Base-by-base conservation (phyloP, 2,113 vertebrate species). In the Diphyllodes magnificus region DNA sequence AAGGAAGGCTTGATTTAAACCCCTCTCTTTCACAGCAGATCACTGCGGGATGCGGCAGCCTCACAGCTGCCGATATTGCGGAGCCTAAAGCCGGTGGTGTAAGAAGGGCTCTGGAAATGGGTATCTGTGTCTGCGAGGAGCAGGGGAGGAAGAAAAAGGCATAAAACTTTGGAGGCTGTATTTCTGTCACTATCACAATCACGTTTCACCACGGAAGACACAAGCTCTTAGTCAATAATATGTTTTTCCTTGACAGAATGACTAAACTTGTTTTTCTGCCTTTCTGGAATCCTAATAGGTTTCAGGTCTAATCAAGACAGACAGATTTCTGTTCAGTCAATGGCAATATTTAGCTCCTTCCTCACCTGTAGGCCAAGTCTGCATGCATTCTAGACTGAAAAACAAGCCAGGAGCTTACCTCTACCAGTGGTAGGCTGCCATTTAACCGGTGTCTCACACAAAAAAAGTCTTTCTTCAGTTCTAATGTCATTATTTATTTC, bases 1-100 rank as follows among this genome's bases (percentile, higher is more conserved):
- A 8, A 82, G 61, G 56, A 78, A n/a, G 21, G 24, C 70, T 54
- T 93, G 71, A 88, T 92, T 92, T 77, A 87, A 88, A 56, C 13
- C 23, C 30, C 42, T 37, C 50, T 86, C 63, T 59, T 53, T 78
- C 85, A 70, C 57, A 53, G 60, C 33, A 82, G 14, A 37, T 28
- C 7, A 3, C 61, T 59, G 53, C 35, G 63, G 37, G 47, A 23
- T 51, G 79, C 84, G 42, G 90, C 37, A 88, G 85, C 68, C 83
- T 93, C 63, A 24, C 25, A 68, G 54, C 88, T 85, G 73, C 25
- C 3, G 1, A 21, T 80, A 70, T 71, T 56, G 56, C 7, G 5
- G 42, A 87, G 75, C 71, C 82, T 63, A 69, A 84, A 72, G 44
- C 17, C 13, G 2, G 60, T 21, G 45, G 33, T 72, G 33, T 37